Evolutionary conservation across 2,888 invertebrate species (phyloP), one percentile per base, ranked within the genome.

Genomic region (Empis stercorea): DNA sequence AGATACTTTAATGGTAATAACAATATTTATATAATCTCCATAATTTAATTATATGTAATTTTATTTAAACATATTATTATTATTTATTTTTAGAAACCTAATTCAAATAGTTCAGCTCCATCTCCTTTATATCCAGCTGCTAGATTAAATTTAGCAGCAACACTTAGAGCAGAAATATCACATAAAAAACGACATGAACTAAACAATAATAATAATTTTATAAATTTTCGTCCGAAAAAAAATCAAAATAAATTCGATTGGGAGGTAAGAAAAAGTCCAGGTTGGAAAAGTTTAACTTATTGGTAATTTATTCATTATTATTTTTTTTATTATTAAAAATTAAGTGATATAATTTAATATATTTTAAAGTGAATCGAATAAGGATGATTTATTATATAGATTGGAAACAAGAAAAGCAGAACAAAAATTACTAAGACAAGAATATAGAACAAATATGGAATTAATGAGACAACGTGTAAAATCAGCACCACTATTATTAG

Each of bases 221-320:
- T 46, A 30, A 36, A 46, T 16, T 37, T 23, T 10, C 41, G 13
- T 2, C 59, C 2, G 61, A 54, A 15, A 56, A 59, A 15, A 61
- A 63, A 43, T 34, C 51, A 39, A 55, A 58, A 61, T 2, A 61
- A 59, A 13, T 54, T 62, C 5, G 65, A 66, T 51, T 69, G 68
- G 68, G 69, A 67, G 53, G 68, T 69, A 2, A 57, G 66, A 3
- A 66, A 64, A 53, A 67, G 66, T 7, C 68, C 69, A 1, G 69
- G 68, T 6, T 69, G 69, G 67, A 68, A 68, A 50, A 63, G 65
- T 0, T 48, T 69, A 9, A 57, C 64, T 3, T 53, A 64, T 4
- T 65, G 65, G 68, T 68, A 46, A 4, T 1, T 10, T 16, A 4
- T 10, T 30, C 36, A 40, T 7, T 14, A 11, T 32, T 23, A n/a